A percentile compares a stretch with the other conserved stretches of the same genome.
Conservation (phyloP, 2,113 vertebrate species). For the Halcyon senegalensis region DNA sequence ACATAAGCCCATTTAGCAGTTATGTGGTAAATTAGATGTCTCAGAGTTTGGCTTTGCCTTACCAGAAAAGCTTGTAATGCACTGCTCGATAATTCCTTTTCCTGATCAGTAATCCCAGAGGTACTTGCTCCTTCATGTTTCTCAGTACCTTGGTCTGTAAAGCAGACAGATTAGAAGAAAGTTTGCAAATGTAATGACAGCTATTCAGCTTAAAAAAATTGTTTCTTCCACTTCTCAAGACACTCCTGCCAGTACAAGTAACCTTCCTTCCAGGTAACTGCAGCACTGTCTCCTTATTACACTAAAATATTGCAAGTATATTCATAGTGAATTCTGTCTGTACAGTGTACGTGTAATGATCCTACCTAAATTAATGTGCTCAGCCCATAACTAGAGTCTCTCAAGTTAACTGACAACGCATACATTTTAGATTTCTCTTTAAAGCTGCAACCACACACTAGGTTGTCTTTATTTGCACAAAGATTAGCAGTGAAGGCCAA, state of each 20-base stretch:
- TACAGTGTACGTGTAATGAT: background rate
- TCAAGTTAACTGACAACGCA: background rate
- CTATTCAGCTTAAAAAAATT: background rate
- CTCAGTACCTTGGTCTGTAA: slow-evolving; percentile 85
- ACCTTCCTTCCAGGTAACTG: background rate
- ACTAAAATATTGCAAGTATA: background rate
- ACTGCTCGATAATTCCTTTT: slow-evolving; percentile 87
- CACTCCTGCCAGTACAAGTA: background rate
- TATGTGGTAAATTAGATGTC: background rate
- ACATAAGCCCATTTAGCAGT: background rate
- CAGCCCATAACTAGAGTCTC: background rate
- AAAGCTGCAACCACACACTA: background rate
- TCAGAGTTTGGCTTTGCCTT: slow-evolving; percentile 29
- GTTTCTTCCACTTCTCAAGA: background rate
- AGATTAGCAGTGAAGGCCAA: background rate
- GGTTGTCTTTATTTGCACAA: background rate
- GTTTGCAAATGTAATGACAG: background rate
- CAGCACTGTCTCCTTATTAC: background rate
- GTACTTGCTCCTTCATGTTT: slow-evolving; percentile 84
- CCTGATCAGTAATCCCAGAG: slow-evolving; percentile 89
- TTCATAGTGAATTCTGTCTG: background rate
- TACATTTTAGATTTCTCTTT: background rate
- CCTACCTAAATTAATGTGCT: background rate
- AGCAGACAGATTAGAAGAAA: background rate
- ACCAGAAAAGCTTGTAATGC: slow-evolving; percentile 91